Evolutionary conservation across 2,888 invertebrate genomes (phyloP).

Genomic region (Zygothrica quintamaculata): DNA sequence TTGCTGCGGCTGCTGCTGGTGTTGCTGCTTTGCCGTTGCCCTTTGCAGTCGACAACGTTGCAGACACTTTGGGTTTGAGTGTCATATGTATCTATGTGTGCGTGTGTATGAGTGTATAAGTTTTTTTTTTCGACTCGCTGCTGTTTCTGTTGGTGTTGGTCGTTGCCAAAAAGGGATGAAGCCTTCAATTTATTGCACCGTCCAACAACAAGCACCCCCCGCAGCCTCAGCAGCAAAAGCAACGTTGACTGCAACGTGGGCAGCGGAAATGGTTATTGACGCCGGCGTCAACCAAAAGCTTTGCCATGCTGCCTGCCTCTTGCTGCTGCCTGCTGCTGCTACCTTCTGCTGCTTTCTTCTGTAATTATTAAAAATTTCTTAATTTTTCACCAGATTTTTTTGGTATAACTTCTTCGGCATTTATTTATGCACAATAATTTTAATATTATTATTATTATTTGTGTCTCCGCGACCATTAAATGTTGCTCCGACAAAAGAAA

Average conservation of each 20-base stretch:
- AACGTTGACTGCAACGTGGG: conserved; percentile 39
- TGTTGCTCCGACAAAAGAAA: conserved; percentile 58
- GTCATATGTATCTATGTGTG: conserved; percentile 1
- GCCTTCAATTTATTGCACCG: conserved; percentile 70
- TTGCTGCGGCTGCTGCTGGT: conserved; percentile 24
- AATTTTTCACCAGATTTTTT: conserved; percentile 52
- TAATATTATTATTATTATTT: conserved; percentile 26
- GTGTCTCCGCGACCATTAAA: conserved; percentile 39
- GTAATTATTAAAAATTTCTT: conserved; percentile 54
- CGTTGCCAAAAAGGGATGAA: conserved; percentile 77
- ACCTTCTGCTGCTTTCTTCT: conserved; percentile 31
- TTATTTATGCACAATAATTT: conserved; percentile 67
- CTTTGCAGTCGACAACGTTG: conserved; percentile 59
- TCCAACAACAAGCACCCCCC: conserved; percentile 26
- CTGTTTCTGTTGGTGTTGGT: conserved; percentile 62
- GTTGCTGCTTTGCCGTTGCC: conserved; percentile 36
- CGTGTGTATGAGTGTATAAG: background rate
- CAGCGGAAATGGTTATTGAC: conserved; percentile 60
- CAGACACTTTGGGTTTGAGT: conserved; percentile 72
- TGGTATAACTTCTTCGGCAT: conserved; percentile 38
- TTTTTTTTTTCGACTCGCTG: conserved; percentile 47
- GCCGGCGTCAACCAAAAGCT: conserved; percentile 8
- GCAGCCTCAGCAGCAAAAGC: conserved; percentile 23
- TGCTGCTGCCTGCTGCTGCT: conserved; percentile 20
- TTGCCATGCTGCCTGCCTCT: conserved; percentile 15